Evolutionary conservation across 2,113 vertebrate species (phyloP), one percentile per base, ranked within the genome.

Genomic region (Periophthalmodon schlosseri): DNA sequence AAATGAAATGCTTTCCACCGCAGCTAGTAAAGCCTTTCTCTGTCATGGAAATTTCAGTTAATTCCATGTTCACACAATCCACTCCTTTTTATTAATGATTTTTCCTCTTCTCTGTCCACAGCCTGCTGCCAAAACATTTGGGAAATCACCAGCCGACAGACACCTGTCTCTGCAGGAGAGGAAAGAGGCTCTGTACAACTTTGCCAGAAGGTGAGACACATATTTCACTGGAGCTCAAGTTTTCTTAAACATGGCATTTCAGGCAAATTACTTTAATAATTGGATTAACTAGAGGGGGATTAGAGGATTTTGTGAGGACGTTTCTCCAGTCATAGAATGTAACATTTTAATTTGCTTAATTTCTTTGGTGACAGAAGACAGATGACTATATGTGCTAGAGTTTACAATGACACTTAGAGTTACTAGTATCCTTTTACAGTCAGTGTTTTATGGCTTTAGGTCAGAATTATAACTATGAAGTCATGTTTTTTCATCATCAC

Each of bases 111-210:
- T 77, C 70, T 14, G 16, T 88, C 36, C 67, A 78, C 91, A 96
- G 94, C 89, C 93, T 87, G 87, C 91, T 93, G 91, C 91, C 78
- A 93, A 92, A 86, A 80, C 84, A 4, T 97, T 99, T 91, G 97
- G 95, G 57, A 96, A 91, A 89, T 96, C 95, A 75, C 94, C 97
- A 0, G 82, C 84, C 82, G 96, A 96, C 89, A 94, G 98, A 85
- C 98, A 99, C 75, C 88, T 98, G 93, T 98, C 97, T 81, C 91
- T 99, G 73, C 96, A 99, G 86, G 96, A 99, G 72, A 95, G 98
- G 78, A 99, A 99, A 92, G 94, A 94, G 66, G 95, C 95, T 0
- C 86, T 99, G 76, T 98, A 98, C 7, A 95, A 96, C 77, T 96
- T 96, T 0, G 98, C 98, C 63, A 94, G 96, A 92, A 96, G 98